Evolutionary conservation across 2,113 vertebrate genomes (phyloP).

Genomic region (Myocastor coypus): DNA sequence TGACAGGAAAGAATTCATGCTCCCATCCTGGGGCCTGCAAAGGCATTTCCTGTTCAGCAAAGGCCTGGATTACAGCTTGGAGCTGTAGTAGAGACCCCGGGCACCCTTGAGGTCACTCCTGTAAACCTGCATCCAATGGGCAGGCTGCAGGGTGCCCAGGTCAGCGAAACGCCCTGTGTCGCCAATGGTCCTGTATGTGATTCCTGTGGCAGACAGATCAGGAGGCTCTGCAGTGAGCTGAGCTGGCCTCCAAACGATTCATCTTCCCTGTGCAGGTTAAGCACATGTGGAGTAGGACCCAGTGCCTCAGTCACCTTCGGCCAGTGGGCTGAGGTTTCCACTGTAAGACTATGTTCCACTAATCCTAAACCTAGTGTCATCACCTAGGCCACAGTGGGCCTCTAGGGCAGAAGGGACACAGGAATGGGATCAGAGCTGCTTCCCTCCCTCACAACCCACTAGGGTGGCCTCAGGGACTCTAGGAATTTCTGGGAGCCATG

Average conservation of each 20-base stretch:
- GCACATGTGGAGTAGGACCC: constrained; percentile 67
- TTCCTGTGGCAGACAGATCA: constrained; percentile 92
- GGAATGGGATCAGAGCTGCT: constrained; percentile 83
- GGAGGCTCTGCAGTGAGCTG: constrained; percentile 90
- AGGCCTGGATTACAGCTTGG: constrained; percentile 65
- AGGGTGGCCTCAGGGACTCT: constrained; percentile 77
- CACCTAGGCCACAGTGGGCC: constrained; percentile 90
- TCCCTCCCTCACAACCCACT: constrained; percentile 75
- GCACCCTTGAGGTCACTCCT: constrained; percentile 67
- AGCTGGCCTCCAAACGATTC: constrained; percentile 90
- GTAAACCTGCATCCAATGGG: constrained; percentile 75
- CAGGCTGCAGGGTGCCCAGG: constrained; percentile 69
- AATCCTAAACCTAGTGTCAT: constrained; percentile 90
- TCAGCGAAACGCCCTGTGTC: constrained; percentile 77
- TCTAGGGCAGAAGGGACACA: constrained; percentile 69
- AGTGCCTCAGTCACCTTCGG: constrained; percentile 74
- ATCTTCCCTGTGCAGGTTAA: constrained; percentile 88
- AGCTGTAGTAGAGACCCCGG: constrained; percentile 71
- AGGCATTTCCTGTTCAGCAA: constrained; percentile 74
- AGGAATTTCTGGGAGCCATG: constrained; percentile 58
- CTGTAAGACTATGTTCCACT: constrained; percentile 75
- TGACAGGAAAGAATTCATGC: constrained; percentile 83
- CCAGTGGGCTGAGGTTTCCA: constrained; percentile 71
- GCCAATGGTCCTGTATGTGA: constrained; percentile 79
- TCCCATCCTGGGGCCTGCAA: constrained; percentile 70